Percentiles rank a stretch among this genome's conserved stretches.
These are phyloP conservation scores for Trichosurus vulpecula DNA, from an alignment of 2,797 vertebrate genomes.

Conservation along the genomic window DNA sequence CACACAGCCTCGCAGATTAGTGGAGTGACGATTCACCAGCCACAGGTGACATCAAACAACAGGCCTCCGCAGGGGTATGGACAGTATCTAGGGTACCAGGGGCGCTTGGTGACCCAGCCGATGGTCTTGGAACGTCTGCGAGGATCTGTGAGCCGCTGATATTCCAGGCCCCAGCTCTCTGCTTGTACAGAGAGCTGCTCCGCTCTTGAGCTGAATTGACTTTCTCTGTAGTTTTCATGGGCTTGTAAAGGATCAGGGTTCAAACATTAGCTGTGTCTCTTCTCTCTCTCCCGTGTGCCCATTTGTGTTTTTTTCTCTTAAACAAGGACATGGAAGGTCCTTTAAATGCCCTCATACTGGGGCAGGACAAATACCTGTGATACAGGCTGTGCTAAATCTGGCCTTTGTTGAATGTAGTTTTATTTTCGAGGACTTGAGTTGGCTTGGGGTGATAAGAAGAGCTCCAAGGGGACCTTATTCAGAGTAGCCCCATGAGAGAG, in stretches of 20 bases:
- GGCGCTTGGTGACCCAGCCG: not conserved
- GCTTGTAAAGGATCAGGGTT: not conserved
- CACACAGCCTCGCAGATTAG: not conserved
- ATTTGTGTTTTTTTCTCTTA: not conserved
- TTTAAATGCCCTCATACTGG: not conserved
- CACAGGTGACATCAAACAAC: not conserved
- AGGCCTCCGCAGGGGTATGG: not conserved
- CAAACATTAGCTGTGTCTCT: not conserved
- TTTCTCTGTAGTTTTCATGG: not conserved
- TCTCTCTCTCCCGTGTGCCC: not conserved
- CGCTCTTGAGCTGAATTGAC: not conserved
- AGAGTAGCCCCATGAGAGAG: not conserved
- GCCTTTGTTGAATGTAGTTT: not conserved
- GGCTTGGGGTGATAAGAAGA: not conserved
- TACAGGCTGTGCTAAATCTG: not conserved
- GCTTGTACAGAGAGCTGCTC: not conserved
- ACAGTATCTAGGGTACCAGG: not conserved
- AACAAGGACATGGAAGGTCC: not conserved
- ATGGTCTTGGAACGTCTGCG: not conserved
- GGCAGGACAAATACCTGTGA: not conserved
- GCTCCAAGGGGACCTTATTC: not conserved
- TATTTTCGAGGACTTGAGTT: not conserved
- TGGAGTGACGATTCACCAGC: not conserved
- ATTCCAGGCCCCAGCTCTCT: not conserved
- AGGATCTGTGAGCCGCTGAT: not conserved